Evolutionary conservation across 1,140 invertebrate genomes (phyloP), one percentile per base, ranked within the genome.

Genomic region (Caenorhabditis remanei): DNA sequence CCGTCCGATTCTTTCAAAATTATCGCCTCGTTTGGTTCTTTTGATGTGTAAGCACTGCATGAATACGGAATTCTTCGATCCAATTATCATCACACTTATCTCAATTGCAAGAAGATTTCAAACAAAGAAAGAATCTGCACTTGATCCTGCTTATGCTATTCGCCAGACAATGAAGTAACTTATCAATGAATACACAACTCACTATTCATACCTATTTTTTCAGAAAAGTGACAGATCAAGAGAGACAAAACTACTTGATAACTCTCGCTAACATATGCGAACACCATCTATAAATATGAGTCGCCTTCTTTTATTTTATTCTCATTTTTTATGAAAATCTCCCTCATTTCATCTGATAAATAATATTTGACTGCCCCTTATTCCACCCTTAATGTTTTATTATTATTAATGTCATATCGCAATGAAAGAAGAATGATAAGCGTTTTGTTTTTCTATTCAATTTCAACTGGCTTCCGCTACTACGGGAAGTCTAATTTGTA

Each of bases 131-230:
- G 21, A 75, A 19, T 75, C 67, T 11, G 5, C 5, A 46, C 6
- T 75, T n/a, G 16, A 43, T 4, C 4, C n/a, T 4, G 41, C 11
- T 14, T 46, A 75, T n/a, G 11, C 41, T 7, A 75, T 75, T n/a
- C 21, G 41, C 2, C 67, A 75, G 43, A 21, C 67, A 46, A 43
- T 75, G 63, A 67, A 67, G 63, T 40, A 41, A 67, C 32, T 67
- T 16, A 41, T 67, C 16, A 8, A 21, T 67, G 41, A 14, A 67
- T 61, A 11, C 7, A 21, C 13, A 24, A 61, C 2, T 19, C 8
- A 21, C n/a, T n/a, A n/a, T 8, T 19, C n/a, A 61, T 24, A 14
- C 7, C n/a, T 61, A 14, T 61, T 11, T 61, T 61, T n/a, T n/a
- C 32, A 65, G 32, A 16, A 65, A 65, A 65, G 63, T 65, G 13